Conservation (phyloP, 2,113 vertebrate genomes). For the Rissa tridactyla region DNA sequence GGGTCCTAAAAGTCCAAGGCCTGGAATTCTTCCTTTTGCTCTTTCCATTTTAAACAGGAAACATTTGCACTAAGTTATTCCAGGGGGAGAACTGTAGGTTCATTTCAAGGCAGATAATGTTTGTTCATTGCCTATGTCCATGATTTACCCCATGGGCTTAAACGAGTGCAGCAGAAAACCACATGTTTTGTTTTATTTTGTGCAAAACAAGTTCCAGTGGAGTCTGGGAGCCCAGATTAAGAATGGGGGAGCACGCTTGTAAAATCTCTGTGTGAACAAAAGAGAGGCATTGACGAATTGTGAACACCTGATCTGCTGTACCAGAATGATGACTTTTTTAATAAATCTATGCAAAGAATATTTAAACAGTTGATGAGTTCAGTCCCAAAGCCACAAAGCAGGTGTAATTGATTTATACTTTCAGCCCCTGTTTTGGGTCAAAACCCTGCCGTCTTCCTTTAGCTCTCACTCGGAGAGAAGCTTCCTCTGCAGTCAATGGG, state of each 20-base stretch:
- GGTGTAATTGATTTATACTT: conserved; percentile 45
- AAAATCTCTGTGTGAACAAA: conserved; percentile 46
- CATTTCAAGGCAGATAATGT: conserved; percentile 81
- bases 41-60: conserved; percentile 83
- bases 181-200: conserved; percentile 73
- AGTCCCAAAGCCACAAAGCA: conserved; percentile 11
- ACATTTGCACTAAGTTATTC: conserved; percentile 78
- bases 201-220: conserved; percentile 63
- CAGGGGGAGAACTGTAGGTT: conserved; percentile 71
- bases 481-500: conserved; percentile 21
- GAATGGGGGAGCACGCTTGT: conserved; percentile 4
- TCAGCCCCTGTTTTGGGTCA: conserved; percentile 47
- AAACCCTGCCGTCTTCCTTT: conserved; percentile 17
- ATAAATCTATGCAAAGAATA: conserved; percentile 29
- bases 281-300: conserved; percentile 8
- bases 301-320: conserved; percentile 51
- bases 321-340: conserved; percentile 15
- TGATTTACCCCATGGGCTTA: conserved; percentile 78
- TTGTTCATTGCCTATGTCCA: conserved; percentile 74
- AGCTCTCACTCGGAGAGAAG: background rate
- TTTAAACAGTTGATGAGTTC: conserved; percentile 35
- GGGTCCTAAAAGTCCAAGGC: conserved; percentile 76
- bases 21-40: conserved; percentile 80
- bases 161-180: conserved; percentile 70
- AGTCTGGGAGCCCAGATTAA: conserved; percentile 57